Conservation (phyloP, 1,140 invertebrate species). For the Anastrepha ludens region DNA sequence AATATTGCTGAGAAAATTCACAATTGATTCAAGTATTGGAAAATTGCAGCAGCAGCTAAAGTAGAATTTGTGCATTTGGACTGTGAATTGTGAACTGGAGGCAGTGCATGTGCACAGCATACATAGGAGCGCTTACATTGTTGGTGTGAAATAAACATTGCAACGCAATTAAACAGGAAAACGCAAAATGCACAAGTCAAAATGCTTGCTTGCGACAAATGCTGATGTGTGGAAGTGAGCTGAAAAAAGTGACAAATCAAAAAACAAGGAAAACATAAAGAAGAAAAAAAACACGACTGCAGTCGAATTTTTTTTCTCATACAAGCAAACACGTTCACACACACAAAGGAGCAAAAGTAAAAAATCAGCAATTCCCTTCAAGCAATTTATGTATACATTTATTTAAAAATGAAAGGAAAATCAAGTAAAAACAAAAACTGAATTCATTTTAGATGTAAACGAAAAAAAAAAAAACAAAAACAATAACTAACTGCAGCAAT, state of each 20-base stretch:
- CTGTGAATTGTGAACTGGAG: not conserved
- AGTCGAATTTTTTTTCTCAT: slow-evolving; percentile 4
- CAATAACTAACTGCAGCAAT: slow-evolving; percentile 46
- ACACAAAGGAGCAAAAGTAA: not conserved
- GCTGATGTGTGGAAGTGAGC: not conserved
- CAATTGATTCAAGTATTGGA: not conserved
- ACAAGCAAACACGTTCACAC: not conserved
- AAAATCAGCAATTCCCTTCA: slow-evolving; percentile 40
- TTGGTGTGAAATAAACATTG: not conserved
- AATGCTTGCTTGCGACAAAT: not conserved
- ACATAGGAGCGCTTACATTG: not conserved
- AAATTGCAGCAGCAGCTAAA: slow-evolving; percentile 46
- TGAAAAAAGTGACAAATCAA: not conserved
- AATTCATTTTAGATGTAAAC: slow-evolving; percentile 53
- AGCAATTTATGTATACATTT: slow-evolving; percentile 53
- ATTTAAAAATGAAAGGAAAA: slow-evolving; percentile 55
- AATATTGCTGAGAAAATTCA: not conserved
- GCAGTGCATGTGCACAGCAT: not conserved
- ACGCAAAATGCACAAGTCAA: not conserved
- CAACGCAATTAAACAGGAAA: slow-evolving; percentile 6
- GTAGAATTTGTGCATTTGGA: not conserved
- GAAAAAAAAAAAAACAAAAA: slow-evolving; percentile 39
- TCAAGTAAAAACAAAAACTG: slow-evolving; percentile 45
- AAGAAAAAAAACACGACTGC: not conserved
- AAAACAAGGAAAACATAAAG: not conserved